Evolutionary conservation across 1,140 invertebrate species (phyloP).

Genomic region (Conus betulinus): DNA sequence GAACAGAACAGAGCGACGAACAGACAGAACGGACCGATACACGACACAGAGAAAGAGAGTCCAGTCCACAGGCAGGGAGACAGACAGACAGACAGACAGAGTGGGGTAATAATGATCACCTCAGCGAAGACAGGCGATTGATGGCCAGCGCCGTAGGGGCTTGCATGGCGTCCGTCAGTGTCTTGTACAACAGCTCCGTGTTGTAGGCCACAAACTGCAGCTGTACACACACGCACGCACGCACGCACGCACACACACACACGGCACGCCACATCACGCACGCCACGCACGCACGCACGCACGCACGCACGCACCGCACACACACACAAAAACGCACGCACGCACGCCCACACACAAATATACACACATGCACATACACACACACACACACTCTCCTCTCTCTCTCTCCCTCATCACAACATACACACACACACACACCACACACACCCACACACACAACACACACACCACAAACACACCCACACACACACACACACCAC

Average conservation of each 20-base stretch:
- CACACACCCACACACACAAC: no score
- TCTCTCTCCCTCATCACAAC: no score
- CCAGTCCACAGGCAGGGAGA: not conserved
- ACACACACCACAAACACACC: not conserved
- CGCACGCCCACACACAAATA: slow-evolving; percentile 2
- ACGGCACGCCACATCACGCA: not conserved
- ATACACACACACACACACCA: no score
- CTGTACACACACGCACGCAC: slow-evolving; percentile 76
- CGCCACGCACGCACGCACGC: not conserved
- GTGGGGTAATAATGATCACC: slow-evolving; percentile 78
- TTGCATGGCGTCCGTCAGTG: slow-evolving; percentile 91
- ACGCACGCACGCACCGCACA: slow-evolving; percentile 15
- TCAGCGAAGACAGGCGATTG: slow-evolving; percentile 90
- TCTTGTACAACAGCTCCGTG: slow-evolving; percentile 92
- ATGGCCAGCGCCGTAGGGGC: slow-evolving; percentile 90
- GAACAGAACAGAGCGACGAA: not conserved
- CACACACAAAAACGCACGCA: slow-evolving; percentile 8
- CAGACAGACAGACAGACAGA: not conserved
- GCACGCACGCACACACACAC: not conserved
- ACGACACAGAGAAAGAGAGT: slow-evolving; percentile 14
- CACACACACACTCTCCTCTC: no score
- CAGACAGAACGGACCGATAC: slow-evolving; percentile 27
- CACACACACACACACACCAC: not conserved
- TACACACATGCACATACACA: not conserved
- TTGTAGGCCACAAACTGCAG: slow-evolving; percentile 97